phyloP scores from a whole-genome alignment of 2,113 vertebrate species.

The Periophthalmus modestus region DNA sequence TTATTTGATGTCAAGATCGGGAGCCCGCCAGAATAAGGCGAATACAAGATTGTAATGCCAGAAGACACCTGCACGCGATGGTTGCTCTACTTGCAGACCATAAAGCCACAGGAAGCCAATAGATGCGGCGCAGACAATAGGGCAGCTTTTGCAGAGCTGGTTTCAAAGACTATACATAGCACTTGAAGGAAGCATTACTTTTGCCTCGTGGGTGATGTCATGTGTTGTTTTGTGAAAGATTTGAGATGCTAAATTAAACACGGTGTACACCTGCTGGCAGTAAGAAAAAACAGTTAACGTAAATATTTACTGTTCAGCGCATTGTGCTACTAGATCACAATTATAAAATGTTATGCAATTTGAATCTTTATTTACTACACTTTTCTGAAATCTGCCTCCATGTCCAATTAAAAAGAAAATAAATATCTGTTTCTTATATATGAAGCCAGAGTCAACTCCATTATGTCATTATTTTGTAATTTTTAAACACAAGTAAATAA shows the following conservation, averaged over 20 bases:
- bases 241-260: too few species aligned
- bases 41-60: background rate
- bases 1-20: too few species aligned
- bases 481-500: too few species aligned
- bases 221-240: slow-evolving; percentile 20
- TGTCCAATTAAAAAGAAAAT: too few species aligned
- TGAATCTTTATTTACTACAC: background rate
- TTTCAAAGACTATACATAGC: slow-evolving; percentile 53
- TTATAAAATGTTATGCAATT: background rate
- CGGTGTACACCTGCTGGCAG: slow-evolving; percentile 6
- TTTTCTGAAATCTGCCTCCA: too few species aligned
- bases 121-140: slow-evolving; percentile 32
- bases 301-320: too few species aligned
- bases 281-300: background rate
- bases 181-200: slow-evolving; percentile 28
- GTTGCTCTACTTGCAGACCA: background rate
- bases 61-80: slow-evolving; percentile 22
- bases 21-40: too few species aligned
- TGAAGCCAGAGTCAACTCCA: too few species aligned
- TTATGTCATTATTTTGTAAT: too few species aligned
- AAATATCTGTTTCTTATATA: too few species aligned
- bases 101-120: slow-evolving; percentile 29
- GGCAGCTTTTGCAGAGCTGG: slow-evolving; percentile 25
- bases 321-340: background rate
- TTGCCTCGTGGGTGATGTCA: slow-evolving; percentile 33